These are phyloP conservation scores for Coenobita brevimanus DNA, from an alignment of 1,140 invertebrate species.

Conservation along the genomic window DNA sequence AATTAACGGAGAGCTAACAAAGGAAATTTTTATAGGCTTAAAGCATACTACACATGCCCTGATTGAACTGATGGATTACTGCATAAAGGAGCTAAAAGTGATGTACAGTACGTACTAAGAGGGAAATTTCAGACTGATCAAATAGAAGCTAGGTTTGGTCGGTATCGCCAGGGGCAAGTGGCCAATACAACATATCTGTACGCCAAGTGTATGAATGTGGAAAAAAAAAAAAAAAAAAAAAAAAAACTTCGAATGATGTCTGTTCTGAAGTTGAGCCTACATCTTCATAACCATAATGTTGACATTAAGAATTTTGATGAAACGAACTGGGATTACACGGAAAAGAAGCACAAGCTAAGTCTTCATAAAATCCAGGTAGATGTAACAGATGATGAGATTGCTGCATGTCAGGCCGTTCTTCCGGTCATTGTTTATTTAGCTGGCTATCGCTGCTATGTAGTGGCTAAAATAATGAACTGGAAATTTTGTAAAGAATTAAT, in stretches of 20 bases:
- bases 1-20: conserved; percentile 1
- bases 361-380: not conserved
- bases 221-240: too few relatives aligned
- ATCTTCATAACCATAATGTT: not conserved
- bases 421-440: conserved; percentile 36
- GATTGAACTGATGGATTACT: conserved; percentile 12
- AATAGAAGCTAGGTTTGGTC: conserved; percentile 43
- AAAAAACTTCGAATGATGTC: not conserved
- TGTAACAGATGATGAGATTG: conserved; percentile 13
- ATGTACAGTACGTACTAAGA: conserved; percentile 30
- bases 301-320: not conserved
- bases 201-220: conserved; percentile 58
- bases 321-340: conserved; percentile 7
- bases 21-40: conserved; percentile 33
- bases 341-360: not conserved
- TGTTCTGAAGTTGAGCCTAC: not conserved
- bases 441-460: conserved; percentile 35
- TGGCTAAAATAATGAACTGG: conserved; percentile 28
- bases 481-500: conserved; percentile 12
- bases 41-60: conserved; percentile 47
- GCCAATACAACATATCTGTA: conserved; percentile 28
- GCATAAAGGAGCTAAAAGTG: not conserved
- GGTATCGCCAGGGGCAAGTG: conserved; percentile 41
- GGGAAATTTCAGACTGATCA: conserved; percentile 57
- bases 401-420: not conserved